A percentile compares a stretch with the other conserved stretches of the same genome.
These are phyloP conservation scores for Rotaria magnacalcarata DNA, from an alignment of 2,888 invertebrate genomes.

Conservation along the genomic window DNA sequence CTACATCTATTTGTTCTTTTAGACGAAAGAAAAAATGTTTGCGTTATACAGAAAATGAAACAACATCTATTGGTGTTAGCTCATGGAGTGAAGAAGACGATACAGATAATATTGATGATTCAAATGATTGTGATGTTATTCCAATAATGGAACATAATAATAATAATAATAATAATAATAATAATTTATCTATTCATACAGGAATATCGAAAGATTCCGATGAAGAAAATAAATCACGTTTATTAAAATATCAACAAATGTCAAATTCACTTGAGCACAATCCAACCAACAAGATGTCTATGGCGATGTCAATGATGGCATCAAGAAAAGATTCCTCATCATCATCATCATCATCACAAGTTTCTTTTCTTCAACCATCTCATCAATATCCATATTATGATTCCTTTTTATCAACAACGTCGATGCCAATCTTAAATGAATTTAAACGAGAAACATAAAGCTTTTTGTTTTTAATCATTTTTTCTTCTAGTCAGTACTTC, in stretches of 20 bases:
- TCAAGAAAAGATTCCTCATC: no score
- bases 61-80: neutral
- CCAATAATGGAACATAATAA: neutral
- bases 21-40: conserved; percentile 56
- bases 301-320: no score
- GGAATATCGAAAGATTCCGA: neutral
- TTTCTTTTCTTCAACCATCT: neutral
- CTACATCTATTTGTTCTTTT: no score
- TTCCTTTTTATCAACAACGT: neutral
- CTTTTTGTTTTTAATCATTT: neutral
- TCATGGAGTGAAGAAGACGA: conserved; percentile 22
- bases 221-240: neutral
- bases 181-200: neutral
- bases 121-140: conserved; percentile 37
- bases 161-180: no score
- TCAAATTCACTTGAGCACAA: neutral
- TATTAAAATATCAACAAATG: conserved; percentile 13
- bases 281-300: no score
- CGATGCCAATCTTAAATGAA: neutral
- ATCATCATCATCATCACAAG: neutral
- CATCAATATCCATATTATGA: neutral
- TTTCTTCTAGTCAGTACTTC: neutral
- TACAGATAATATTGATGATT: conserved; percentile 38
- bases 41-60: conserved; percentile 39
- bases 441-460: conserved; percentile 1